Evolutionary conservation across 2,888 invertebrate species (phyloP).

Genomic region (Creontiades dilutus): DNA sequence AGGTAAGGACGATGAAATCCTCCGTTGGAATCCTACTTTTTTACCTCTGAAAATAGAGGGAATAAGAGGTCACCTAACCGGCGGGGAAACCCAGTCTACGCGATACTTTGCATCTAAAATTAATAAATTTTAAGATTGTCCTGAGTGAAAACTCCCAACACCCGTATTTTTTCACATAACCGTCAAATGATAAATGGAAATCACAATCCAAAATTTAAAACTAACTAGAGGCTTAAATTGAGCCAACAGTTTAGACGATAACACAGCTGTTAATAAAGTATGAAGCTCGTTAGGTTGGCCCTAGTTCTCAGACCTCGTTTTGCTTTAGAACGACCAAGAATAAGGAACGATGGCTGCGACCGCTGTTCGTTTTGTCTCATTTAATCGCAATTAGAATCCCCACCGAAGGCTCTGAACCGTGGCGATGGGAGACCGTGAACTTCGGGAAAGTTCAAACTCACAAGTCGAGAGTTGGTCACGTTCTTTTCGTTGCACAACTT

Average conservation of each 20-base stretch:
- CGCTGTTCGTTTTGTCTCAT: slow-evolving; percentile 10
- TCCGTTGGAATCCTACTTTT: too few relatives aligned
- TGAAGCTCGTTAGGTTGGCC: background rate
- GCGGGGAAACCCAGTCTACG: too few relatives aligned
- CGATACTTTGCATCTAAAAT: too few relatives aligned
- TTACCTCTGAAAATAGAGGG: too few relatives aligned
- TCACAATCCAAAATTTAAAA: too few relatives aligned
- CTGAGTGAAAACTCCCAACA: too few relatives aligned
- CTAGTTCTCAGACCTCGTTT: slow-evolving; percentile 1
- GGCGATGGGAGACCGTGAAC: slow-evolving; percentile 10
- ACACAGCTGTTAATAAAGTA: background rate
- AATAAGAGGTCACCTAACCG: too few relatives aligned
- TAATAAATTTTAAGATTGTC: too few relatives aligned
- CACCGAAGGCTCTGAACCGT: slow-evolving; percentile 25
- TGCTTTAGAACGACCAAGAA: background rate
- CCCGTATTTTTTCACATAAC: too few relatives aligned
- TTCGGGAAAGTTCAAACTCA: slow-evolving; percentile 16
- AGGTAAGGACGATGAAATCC: too few relatives aligned
- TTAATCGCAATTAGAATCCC: slow-evolving; percentile 20
- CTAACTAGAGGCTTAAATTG: background rate
- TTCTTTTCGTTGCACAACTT: background rate
- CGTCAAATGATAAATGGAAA: too few relatives aligned
- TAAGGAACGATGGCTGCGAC: slow-evolving; percentile 2
- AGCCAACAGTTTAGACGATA: too few relatives aligned
- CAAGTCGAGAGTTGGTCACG: background rate